These are phyloP conservation scores for Amphilophus citrinellus DNA, from an alignment of 2,113 vertebrate genomes.

Conservation along the genomic window DNA sequence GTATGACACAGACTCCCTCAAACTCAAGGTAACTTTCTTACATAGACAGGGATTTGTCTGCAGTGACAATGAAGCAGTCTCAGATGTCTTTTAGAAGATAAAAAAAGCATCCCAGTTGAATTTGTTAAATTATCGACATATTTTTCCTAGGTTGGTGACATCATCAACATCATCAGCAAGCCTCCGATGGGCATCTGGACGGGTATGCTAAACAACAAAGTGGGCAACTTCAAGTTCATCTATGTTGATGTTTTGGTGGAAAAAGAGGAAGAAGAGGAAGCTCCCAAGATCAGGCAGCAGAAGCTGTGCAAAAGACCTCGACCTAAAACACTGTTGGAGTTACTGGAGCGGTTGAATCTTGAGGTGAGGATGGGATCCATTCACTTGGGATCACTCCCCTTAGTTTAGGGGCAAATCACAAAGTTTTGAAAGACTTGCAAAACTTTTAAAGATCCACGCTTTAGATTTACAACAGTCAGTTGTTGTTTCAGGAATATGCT, in stretches of 20 bases:
- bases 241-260: slow-evolving; percentile 88
- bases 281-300: slow-evolving; percentile 82
- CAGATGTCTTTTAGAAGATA: background rate
- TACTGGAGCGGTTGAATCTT: slow-evolving; percentile 88
- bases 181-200: slow-evolving; percentile 99
- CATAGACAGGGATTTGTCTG: background rate
- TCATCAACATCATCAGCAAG: slow-evolving; percentile 96
- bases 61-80: background rate
- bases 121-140: background rate
- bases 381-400: background rate
- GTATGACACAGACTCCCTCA: slow-evolving; percentile 95
- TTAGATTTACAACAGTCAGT: background rate
- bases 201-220: slow-evolving; percentile 93
- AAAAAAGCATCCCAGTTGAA: background rate
- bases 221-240: slow-evolving; percentile 98
- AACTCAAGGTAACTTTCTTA: slow-evolving; percentile 88
- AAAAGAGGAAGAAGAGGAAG: slow-evolving; percentile 86
- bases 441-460: background rate
- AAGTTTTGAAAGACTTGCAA: background rate
- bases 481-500: slow-evolving; percentile 86
- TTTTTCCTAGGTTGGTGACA: slow-evolving; percentile 89
- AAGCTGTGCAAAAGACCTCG: slow-evolving; percentile 83
- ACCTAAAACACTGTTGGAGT: slow-evolving; percentile 88
- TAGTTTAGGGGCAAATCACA: background rate
- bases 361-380: slow-evolving; percentile 81